Conservation (phyloP, 1,140 invertebrate species). For the Lepidurus arcticus region DNA sequence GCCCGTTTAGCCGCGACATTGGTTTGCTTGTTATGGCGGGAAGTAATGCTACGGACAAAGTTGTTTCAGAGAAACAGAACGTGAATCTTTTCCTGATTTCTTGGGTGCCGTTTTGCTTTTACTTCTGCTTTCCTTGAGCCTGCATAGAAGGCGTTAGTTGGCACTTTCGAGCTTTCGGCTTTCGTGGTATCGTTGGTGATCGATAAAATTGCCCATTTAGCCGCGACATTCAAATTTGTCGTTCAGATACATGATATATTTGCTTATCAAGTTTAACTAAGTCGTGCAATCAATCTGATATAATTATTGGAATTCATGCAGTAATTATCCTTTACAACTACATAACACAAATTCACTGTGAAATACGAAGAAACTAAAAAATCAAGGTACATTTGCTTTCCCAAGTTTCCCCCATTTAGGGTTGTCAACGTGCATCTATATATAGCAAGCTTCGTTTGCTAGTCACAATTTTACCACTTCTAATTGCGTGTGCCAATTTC, state of each 20-base stretch:
- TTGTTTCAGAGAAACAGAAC: not conserved
- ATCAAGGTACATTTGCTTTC: constrained; percentile 5
- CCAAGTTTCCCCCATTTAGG: not conserved
- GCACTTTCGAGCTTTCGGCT: too few species aligned
- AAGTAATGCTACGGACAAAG: not conserved
- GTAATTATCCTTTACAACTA: not conserved
- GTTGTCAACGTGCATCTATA: not conserved
- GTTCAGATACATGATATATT: not conserved
- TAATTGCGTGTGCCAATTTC: not conserved
- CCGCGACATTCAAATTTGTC: not conserved
- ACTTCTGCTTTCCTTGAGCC: not conserved
- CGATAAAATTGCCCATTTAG: not conserved
- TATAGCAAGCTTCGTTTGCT: constrained; percentile 4
- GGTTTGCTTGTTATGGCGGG: not conserved
- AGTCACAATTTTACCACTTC: not conserved
- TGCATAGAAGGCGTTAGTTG: not conserved
- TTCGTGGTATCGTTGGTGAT: too few species aligned
- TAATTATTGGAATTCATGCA: not conserved
- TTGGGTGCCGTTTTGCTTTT: not conserved
- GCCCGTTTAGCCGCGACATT: not conserved
- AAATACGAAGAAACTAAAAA: not conserved
- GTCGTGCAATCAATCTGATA: not conserved
- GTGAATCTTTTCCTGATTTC: not conserved
- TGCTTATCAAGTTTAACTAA: not conserved
- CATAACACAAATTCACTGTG: not conserved